Conservation (phyloP, 1,140 invertebrate genomes). For the Andrena cerasifolii region DNA sequence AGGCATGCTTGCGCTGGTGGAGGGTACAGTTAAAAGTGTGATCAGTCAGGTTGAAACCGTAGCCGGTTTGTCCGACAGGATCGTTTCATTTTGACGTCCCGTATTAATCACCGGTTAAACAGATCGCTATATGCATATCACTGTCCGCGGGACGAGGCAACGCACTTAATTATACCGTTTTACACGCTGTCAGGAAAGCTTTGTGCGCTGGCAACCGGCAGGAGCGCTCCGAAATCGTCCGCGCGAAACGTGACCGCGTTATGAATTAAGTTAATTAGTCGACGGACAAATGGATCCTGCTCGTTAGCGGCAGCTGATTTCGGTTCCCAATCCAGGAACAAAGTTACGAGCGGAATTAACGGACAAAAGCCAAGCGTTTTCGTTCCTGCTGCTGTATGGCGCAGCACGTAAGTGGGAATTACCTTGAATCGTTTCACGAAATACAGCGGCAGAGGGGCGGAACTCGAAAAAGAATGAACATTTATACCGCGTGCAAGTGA, state of each 20-base stretch:
- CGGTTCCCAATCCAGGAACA: slow-evolving; percentile 1
- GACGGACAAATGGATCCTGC: slow-evolving; percentile 26
- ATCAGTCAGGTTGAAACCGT: slow-evolving; percentile 4
- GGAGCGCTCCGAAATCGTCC: slow-evolving; percentile 29
- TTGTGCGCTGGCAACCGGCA: neutral
- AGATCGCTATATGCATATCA: slow-evolving; percentile 12
- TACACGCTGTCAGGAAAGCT: neutral
- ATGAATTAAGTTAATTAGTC: slow-evolving; percentile 60
- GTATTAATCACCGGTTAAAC: slow-evolving; percentile 52
- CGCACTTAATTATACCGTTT: slow-evolving; percentile 36
- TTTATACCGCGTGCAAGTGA: too few species aligned
- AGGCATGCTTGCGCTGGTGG: neutral
- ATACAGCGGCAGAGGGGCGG: too few species aligned
- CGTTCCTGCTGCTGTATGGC: neutral
- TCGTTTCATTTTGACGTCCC: slow-evolving; percentile 1
- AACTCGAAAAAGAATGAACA: too few species aligned
- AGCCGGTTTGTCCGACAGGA: slow-evolving; percentile 7
- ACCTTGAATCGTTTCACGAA: neutral
- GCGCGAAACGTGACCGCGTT: neutral
- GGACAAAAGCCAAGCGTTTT: neutral
- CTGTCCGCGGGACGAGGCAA: slow-evolving; percentile 23
- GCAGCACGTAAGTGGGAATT: neutral
- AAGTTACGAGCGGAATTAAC: slow-evolving; percentile 30
- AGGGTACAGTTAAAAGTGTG: slow-evolving; percentile 35
- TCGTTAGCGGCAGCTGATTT: slow-evolving; percentile 33